Conservation (phyloP, 2,113 vertebrate species). For the Seriola aureovittata region DNA sequence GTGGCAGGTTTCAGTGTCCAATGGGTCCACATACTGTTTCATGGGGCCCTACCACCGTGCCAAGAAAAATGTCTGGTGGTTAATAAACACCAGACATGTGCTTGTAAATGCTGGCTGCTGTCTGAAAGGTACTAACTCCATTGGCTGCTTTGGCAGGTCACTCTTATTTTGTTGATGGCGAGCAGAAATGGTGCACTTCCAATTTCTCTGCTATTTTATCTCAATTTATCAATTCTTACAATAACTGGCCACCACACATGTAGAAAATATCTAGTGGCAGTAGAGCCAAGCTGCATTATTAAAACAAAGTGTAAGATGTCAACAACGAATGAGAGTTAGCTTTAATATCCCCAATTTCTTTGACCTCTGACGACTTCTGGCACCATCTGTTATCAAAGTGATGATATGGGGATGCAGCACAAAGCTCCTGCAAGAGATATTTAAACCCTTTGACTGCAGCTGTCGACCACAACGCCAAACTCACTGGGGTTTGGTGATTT, state of each 20-base stretch:
- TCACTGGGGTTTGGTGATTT: slow-evolving; percentile 9
- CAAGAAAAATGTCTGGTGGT: slow-evolving; percentile 77
- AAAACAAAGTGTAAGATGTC: slow-evolving; percentile 24
- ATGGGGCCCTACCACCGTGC: slow-evolving; percentile 43
- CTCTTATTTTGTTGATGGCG: slow-evolving; percentile 12
- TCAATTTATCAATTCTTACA: slow-evolving; percentile 14
- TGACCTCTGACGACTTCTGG: background rate
- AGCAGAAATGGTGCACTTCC: slow-evolving; percentile 27
- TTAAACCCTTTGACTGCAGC: slow-evolving; percentile 24
- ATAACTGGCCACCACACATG: background rate
- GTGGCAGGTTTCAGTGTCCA: slow-evolving; percentile 35
- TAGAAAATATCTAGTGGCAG: slow-evolving; percentile 19
- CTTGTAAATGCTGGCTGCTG: slow-evolving; percentile 69
- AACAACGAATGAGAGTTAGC: slow-evolving; percentile 12
- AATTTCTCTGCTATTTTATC: slow-evolving; percentile 26
- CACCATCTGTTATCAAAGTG: slow-evolving; percentile 2
- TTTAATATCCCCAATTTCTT: background rate
- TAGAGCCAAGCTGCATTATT: slow-evolving; percentile 32
- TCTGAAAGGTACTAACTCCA: slow-evolving; percentile 48
- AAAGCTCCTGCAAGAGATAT: slow-evolving; percentile 2
- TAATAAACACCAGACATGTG: slow-evolving; percentile 71
- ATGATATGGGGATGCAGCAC: background rate
- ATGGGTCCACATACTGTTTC: slow-evolving; percentile 50
- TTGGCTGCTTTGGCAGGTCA: slow-evolving; percentile 56
- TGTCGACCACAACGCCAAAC: background rate